Conservation (phyloP, 2,797 vertebrate genomes). For the Phyllotis vaccarum region DNA sequence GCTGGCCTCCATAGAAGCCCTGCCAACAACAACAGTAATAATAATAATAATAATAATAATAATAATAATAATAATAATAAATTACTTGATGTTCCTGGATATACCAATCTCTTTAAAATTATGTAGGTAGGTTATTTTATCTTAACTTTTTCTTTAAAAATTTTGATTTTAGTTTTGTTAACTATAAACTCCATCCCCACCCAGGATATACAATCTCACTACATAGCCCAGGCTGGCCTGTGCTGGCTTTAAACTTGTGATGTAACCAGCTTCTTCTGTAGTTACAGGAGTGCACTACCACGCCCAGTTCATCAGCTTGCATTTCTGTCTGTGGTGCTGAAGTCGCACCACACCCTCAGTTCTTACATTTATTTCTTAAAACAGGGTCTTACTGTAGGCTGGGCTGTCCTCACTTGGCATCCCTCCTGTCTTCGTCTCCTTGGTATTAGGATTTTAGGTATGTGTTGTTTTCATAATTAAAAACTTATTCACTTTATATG, state of each 20-base stretch:
- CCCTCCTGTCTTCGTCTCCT: neutral
- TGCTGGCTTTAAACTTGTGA: neutral
- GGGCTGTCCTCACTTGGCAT: neutral
- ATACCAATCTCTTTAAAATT: neutral
- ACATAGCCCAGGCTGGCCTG: neutral
- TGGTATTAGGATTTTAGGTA: neutral
- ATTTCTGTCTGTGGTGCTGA: neutral
- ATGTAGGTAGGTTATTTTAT: conserved; percentile 1
- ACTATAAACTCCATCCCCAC: neutral
- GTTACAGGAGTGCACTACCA: neutral
- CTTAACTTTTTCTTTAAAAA: neutral
- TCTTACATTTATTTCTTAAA: neutral
- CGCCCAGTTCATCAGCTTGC: neutral
- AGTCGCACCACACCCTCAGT: no score
- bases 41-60: no score
- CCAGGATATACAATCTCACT: neutral
- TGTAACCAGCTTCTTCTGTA: neutral
- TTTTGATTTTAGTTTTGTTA: neutral
- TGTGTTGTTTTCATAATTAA: neutral
- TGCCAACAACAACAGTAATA: no score
- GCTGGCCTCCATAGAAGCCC: no score
- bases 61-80: no score
- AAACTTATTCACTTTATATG: neutral
- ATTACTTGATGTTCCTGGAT: neutral
- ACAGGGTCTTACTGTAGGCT: neutral